Base-by-base conservation (phyloP, 2,888 invertebrate genomes). In the Mesorhabditis belari region DNA sequence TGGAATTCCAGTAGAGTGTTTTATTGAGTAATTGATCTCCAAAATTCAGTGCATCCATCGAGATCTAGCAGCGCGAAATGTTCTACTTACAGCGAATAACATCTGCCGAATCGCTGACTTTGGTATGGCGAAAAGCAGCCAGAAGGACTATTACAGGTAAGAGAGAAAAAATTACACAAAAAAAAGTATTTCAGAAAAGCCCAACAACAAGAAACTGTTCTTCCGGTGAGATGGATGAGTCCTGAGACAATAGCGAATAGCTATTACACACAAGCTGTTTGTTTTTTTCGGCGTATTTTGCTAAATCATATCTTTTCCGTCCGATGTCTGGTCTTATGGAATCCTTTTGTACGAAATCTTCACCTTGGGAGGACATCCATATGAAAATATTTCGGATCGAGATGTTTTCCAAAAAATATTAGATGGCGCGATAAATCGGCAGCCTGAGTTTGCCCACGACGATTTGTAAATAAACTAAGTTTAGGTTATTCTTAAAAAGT, bases 191-290 rank as follows among this genome's bases (percentile, higher is more conserved):
- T n/a, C n/a, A n/a, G n/a, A n/a, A n/a, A n/a, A n/a, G n/a, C n/a
- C n/a, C n/a, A n/a, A n/a, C n/a, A n/a, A n/a, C n/a, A n/a, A n/a
- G 53, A 94, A 82, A 94, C 94, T 17, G 85, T 92, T 44, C 84
- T 96, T 66, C 95, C 96, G 0, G 91, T 96, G 24, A 93, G 95
- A 84, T 96, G 96, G 96, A 95, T 96, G 95, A 92, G 96, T 0
- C 93, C 94, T 0, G 96, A 96, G 83, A 92, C 95, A 0, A 84
- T 96, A 49, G 91, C 91, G 82, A 52, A 65, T 0, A 87, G 92
- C 75, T 88, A 91, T 57, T 96, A 94, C 83, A 94, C 85, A 2
- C 79, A 82, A 9, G 83, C 84, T 61, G 67, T 67, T 49, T 1
- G 9, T 5, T 2, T 23, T 9, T n/a, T n/a, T 17, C 12, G n/a